Evolutionary conservation across 1,140 invertebrate genomes (phyloP), one percentile per base, ranked within the genome.

Genomic region (Lutraria rhynchaena): DNA sequence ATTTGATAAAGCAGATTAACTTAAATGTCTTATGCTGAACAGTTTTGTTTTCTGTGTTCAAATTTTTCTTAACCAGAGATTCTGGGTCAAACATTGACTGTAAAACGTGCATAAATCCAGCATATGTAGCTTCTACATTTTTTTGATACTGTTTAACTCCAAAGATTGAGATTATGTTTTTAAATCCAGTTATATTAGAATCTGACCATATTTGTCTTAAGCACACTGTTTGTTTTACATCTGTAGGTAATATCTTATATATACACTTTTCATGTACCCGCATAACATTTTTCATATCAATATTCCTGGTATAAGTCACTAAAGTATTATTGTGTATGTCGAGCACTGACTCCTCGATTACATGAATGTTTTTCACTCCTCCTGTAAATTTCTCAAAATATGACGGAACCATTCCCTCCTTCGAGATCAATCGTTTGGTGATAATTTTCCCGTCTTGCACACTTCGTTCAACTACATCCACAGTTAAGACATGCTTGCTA

Each of bases 261-360:
- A 35, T 22, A 53, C 63, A 69, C 57, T 70, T 69, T 35, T 80
- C 76, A 24, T 80, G 76, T 0, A 41, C 61, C 31, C 35, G 60
- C 37, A 80, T 61, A 4, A 70, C 65, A 58, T 80, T 57, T 31
- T 80, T 44, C 63, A 70, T 70, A n/a, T 69, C 61, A 58, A 80
- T 80, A 57, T 80, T 80, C 27, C 76, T 58, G 35, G 76, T 80
- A 24, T 80, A 70, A 27, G 76, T 80, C 0, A 70, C 55, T 15
- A 80, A 33, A 37, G 61, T 58, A 24, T n/a, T n/a, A 0, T 37
- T 22, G 19, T 58, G 31, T 24, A 80, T 13, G 37, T 80, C 76
- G 15, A 80, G 13, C n/a, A 80, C 53, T 53, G 63, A 69, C 55
- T 80, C 76, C 31, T 80, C 63, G 15, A 80, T 70, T 1, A 60